These are phyloP conservation scores for Latrodectus elegans DNA, from an alignment of 2,888 invertebrate species.

Conservation along the genomic window DNA sequence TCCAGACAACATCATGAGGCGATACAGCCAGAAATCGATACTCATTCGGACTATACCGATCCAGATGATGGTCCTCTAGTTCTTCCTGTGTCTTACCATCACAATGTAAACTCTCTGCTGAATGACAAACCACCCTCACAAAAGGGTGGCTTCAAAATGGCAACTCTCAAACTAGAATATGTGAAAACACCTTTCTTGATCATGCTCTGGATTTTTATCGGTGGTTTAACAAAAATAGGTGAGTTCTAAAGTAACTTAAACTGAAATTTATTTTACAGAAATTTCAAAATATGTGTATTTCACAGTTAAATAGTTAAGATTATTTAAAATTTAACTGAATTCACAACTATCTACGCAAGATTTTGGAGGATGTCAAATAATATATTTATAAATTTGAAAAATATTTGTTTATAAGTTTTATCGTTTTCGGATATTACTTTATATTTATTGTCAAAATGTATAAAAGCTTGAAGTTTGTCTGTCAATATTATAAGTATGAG, in stretches of 20 bases:
- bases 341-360: no score
- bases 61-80: conserved; percentile 58
- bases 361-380: no score
- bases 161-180: conserved; percentile 44
- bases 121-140: conserved; percentile 37
- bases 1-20: conserved; percentile 63
- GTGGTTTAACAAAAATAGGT: conserved; percentile 77
- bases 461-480: no score
- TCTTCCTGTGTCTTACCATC: conserved; percentile 58
- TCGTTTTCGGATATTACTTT: no score
- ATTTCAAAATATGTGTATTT: no score
- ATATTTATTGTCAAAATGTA: no score
- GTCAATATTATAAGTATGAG: no score
- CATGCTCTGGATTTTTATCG: conserved; percentile 76
- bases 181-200: conserved; percentile 75
- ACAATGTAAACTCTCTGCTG: conserved; percentile 40
- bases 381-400: no score
- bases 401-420: no score
- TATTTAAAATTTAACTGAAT: no score
- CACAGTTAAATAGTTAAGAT: no score
- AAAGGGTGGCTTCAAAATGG: conserved; percentile 53
- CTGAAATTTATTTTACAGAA: no score
- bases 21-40: conserved; percentile 60
- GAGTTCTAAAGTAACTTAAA: conserved; percentile 69
- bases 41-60: conserved; percentile 35